Conservation (phyloP, 2,113 vertebrate species). For the Dasyprocta punctata region DNA sequence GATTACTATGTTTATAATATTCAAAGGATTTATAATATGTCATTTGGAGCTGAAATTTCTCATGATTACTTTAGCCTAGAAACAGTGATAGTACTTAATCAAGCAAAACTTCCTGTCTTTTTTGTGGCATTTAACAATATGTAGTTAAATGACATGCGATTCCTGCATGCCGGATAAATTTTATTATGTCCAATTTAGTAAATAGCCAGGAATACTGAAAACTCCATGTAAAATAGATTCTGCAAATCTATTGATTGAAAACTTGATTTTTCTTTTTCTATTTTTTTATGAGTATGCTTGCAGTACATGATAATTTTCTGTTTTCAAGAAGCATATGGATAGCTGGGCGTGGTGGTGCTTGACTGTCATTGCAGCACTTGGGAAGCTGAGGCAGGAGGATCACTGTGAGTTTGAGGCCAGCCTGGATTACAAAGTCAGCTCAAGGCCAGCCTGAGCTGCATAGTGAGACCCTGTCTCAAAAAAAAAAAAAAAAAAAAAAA, state of each 20-base stretch:
- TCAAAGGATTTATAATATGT: constrained; percentile 64
- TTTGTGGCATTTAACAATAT: constrained; percentile 48
- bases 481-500: too few relatives aligned
- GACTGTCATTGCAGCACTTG: too few relatives aligned
- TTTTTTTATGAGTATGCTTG: not conserved
- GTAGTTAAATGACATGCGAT: constrained; percentile 56
- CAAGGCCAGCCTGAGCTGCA: too few relatives aligned
- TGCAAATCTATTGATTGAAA: not conserved
- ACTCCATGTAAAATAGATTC: not conserved
- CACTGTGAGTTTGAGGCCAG: too few relatives aligned
- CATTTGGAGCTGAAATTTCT: constrained; percentile 68
- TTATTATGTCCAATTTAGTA: constrained; percentile 54
- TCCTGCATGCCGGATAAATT: constrained; percentile 53
- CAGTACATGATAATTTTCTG: not conserved
- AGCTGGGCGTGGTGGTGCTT: too few relatives aligned
- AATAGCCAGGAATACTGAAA: constrained; percentile 39
- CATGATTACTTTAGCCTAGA: constrained; percentile 65
- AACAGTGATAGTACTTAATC: constrained; percentile 70
- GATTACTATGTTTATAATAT: constrained; percentile 69
- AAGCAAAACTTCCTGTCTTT: constrained; percentile 64
- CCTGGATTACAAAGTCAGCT: too few relatives aligned
- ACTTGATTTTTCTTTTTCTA: not conserved
- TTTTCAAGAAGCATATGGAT: not conserved
- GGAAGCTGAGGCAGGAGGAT: too few relatives aligned
- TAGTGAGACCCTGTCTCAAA: too few relatives aligned